These are phyloP conservation scores for Cyrtorhinus lividipennis DNA, from an alignment of 1,140 invertebrate genomes.

Conservation along the genomic window DNA sequence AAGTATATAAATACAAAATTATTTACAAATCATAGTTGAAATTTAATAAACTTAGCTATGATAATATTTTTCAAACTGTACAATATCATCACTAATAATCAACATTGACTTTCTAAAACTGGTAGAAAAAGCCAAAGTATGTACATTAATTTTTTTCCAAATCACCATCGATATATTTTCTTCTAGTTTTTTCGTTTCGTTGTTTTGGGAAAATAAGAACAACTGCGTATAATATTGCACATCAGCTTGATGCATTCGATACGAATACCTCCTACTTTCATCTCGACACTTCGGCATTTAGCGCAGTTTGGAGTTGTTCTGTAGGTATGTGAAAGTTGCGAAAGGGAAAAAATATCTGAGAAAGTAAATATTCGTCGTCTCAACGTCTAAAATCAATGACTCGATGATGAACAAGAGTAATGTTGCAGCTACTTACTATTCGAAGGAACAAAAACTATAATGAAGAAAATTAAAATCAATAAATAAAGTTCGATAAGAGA, in stretches of 20 bases:
- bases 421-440: neutral
- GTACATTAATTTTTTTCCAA: too few relatives aligned
- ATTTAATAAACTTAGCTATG: constrained; percentile 1
- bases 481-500: neutral
- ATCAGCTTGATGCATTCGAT: constrained; percentile 14
- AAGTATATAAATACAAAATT: constrained; percentile 21
- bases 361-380: too few relatives aligned
- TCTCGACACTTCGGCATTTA: too few relatives aligned
- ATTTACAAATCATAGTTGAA: constrained; percentile 20
- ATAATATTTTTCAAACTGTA: constrained; percentile 7
- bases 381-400: too few relatives aligned
- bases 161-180: neutral
- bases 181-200: neutral
- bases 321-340: neutral
- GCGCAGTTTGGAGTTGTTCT: too few relatives aligned
- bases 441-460: neutral
- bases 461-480: neutral
- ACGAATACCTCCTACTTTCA: too few relatives aligned
- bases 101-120: neutral
- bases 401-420: neutral
- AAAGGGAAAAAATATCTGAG: neutral
- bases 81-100: neutral
- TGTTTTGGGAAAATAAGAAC: neutral
- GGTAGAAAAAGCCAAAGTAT: neutral
- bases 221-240: constrained; percentile 15